Conservation (phyloP, 2,888 invertebrate genomes). For the Hyles lineata region DNA sequence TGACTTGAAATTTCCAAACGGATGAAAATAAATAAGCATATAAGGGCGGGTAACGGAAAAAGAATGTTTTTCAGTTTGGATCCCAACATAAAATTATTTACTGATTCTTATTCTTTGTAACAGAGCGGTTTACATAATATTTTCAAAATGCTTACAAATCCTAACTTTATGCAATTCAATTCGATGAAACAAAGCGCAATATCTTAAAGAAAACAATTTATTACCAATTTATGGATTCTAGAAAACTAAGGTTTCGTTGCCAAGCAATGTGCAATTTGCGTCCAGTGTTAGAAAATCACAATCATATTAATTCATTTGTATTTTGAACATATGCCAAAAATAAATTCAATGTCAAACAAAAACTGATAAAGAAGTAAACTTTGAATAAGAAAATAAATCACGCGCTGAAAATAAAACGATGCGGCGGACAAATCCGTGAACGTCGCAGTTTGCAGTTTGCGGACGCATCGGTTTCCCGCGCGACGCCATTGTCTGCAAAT, state of each 20-base stretch:
- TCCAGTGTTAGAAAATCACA: neutral
- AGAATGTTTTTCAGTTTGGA: too few species aligned
- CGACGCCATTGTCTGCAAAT: constrained; percentile 78
- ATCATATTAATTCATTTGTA: neutral
- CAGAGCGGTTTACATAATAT: too few species aligned
- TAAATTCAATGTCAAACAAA: neutral
- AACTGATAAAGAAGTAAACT: constrained; percentile 20
- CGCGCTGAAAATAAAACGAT: constrained; percentile 29
- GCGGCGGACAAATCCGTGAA: constrained; percentile 60
- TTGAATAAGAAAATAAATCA: constrained; percentile 31
- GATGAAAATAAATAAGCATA: too few species aligned
- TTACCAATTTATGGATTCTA: neutral
- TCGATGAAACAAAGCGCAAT: neutral
- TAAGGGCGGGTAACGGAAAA: too few species aligned
- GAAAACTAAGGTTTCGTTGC: neutral
- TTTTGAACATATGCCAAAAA: constrained; percentile 17
- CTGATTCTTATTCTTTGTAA: too few species aligned
- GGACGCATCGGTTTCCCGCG: constrained; percentile 64
- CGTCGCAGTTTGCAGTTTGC: constrained; percentile 50
- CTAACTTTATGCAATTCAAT: neutral
- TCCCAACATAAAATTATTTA: too few species aligned
- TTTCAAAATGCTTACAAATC: too few species aligned
- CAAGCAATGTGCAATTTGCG: constrained; percentile 17
- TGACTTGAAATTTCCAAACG: too few species aligned
- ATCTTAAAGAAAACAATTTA: neutral